phyloP scores from a whole-genome alignment of 2,888 invertebrate species.

The Monopis laevigella region DNA sequence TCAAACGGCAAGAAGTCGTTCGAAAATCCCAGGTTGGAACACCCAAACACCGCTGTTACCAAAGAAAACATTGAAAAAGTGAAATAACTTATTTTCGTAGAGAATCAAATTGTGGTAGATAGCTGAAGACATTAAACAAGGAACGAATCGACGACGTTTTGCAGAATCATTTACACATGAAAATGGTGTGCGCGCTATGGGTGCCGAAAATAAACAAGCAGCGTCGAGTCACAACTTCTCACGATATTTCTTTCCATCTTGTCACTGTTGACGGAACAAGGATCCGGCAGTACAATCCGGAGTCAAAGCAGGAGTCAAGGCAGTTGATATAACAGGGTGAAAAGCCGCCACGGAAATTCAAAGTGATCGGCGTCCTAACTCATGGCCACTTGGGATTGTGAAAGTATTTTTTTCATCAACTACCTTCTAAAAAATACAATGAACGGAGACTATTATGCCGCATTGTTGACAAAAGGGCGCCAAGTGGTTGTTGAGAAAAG shows the following conservation, averaged over 20 bases:
- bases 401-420: slow-evolving; percentile 12
- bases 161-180: slow-evolving; percentile 8
- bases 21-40: slow-evolving; percentile 16
- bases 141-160: slow-evolving; percentile 1
- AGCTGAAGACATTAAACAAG: slow-evolving; percentile 10
- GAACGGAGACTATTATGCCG: slow-evolving; percentile 15
- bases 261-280: slow-evolving; percentile 14
- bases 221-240: slow-evolving; percentile 13
- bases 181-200: slow-evolving; percentile 11
- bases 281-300: slow-evolving; percentile 18
- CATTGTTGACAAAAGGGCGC: slow-evolving; percentile 14
- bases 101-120: slow-evolving; percentile 15
- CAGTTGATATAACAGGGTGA: slow-evolving; percentile 13
- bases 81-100: slow-evolving; percentile 12
- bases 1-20: no score
- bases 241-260: slow-evolving; percentile 10
- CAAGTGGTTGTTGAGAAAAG: slow-evolving; percentile 10
- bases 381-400: slow-evolving; percentile 13
- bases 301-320: slow-evolving; percentile 16
- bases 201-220: slow-evolving; percentile 16
- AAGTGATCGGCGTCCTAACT: slow-evolving; percentile 13
- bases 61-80: slow-evolving; percentile 10
- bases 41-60: slow-evolving; percentile 14
- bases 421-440: slow-evolving; percentile 13
- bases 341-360: slow-evolving; percentile 14